phyloP scores from a whole-genome alignment of 2,888 invertebrate species.

The Hipparchia semele region DNA sequence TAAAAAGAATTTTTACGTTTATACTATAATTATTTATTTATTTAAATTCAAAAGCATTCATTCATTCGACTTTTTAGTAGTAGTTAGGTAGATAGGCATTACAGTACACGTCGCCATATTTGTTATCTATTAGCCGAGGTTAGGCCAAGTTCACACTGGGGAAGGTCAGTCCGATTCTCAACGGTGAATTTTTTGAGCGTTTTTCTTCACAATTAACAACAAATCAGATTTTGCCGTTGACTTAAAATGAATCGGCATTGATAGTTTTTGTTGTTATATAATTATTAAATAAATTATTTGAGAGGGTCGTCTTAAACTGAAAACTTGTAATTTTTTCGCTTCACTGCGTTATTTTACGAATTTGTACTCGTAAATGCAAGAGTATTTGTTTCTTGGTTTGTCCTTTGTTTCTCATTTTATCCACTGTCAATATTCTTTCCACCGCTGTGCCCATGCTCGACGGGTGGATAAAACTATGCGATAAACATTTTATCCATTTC shows the following conservation, averaged over 20 bases:
- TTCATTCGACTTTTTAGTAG: not conserved
- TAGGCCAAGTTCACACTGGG: conserved; percentile 64
- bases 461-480: no score
- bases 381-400: no score
- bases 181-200: conserved; percentile 47
- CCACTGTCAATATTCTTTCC: no score
- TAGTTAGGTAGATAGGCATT: not conserved
- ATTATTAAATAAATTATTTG: conserved; percentile 5
- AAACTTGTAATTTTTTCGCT: not conserved
- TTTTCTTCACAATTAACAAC: conserved; percentile 21
- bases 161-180: conserved; percentile 60
- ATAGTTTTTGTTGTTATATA: conserved; percentile 10
- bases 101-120: conserved; percentile 17
- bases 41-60: not conserved
- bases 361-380: no score
- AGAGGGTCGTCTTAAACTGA: not conserved
- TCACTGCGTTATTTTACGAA: not conserved
- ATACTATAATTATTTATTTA: no score
- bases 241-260: conserved; percentile 13
- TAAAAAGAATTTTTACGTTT: no score
- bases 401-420: no score
- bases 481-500: no score
- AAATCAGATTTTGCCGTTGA: not conserved
- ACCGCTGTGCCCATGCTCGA: no score
- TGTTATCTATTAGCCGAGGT: conserved; percentile 49